Conservation (phyloP, 2,888 invertebrate species). For the Synanthedon myopaeformis region DNA sequence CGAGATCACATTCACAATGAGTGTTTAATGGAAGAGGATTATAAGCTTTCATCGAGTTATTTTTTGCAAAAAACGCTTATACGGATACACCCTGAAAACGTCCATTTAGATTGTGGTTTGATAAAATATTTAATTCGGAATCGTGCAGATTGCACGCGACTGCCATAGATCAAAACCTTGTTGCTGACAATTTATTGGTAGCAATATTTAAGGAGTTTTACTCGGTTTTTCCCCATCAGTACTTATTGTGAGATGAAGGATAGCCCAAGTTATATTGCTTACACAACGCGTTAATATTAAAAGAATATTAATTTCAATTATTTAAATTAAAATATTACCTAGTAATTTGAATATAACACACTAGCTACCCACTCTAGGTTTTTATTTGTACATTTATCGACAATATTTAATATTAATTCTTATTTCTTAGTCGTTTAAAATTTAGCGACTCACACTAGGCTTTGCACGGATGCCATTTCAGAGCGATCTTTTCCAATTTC, state of each 20-base stretch:
- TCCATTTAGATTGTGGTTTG: slow-evolving; percentile 35
- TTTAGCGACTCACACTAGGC: no score
- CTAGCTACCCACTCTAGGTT: no score
- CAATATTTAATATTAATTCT: no score
- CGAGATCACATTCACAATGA: slow-evolving; percentile 27
- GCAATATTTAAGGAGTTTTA: neutral
- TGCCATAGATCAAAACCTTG: slow-evolving; percentile 1
- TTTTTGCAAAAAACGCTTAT: slow-evolving; percentile 26
- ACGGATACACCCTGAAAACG: slow-evolving; percentile 18
- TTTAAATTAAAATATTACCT: no score
- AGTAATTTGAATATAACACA: no score
- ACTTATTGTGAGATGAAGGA: neutral
- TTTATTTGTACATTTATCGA: no score
- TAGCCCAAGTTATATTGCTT: no score
- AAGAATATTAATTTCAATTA: no score
- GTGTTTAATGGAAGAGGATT: slow-evolving; percentile 27
- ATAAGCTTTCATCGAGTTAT: slow-evolving; percentile 37
- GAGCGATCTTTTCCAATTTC: no score
- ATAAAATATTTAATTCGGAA: slow-evolving; percentile 10
- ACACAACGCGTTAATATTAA: no score
- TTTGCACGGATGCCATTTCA: no score
- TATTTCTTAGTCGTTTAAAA: no score
- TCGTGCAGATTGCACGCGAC: slow-evolving; percentile 4
- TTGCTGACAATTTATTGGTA: neutral
- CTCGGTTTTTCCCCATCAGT: neutral